Conservation (phyloP, 2,797 vertebrate species). For the Crossoptilon crossoptilon region DNA sequence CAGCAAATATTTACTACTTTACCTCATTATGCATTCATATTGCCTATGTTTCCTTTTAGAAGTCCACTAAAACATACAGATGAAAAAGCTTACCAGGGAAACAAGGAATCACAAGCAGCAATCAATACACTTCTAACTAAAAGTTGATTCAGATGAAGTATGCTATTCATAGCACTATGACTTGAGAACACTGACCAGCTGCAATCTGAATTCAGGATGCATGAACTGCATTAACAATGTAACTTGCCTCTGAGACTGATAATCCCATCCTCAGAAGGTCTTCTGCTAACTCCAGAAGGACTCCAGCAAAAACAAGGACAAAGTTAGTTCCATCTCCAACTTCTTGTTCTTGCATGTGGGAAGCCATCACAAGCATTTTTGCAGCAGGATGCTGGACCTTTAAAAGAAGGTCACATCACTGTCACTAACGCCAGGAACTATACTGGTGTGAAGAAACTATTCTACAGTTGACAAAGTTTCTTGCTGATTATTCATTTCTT, state of each 20-base stretch:
- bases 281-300: conserved; percentile 93
- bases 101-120: background rate
- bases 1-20: background rate
- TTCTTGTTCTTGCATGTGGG: conserved; percentile 99
- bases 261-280: conserved; percentile 96
- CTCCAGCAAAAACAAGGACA: conserved; percentile 95
- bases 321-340: conserved; percentile 99
- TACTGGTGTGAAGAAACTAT: no score
- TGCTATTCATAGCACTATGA: background rate
- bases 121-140: background rate
- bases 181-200: background rate
- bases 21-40: background rate
- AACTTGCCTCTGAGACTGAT: conserved; percentile 93
- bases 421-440: background rate
- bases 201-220: background rate
- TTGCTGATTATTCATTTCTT: background rate
- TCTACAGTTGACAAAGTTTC: no score
- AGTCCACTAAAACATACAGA: background rate
- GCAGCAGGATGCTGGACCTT: conserved; percentile 99
- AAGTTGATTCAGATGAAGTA: background rate
- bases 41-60: background rate
- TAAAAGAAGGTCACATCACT: background rate
- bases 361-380: conserved; percentile 99
- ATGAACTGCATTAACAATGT: background rate
- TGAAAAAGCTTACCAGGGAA: background rate